Evolutionary conservation across 64 coral and sea anemone species (phyloP).

Genomic region (Stichodactyla mertensii): DNA sequence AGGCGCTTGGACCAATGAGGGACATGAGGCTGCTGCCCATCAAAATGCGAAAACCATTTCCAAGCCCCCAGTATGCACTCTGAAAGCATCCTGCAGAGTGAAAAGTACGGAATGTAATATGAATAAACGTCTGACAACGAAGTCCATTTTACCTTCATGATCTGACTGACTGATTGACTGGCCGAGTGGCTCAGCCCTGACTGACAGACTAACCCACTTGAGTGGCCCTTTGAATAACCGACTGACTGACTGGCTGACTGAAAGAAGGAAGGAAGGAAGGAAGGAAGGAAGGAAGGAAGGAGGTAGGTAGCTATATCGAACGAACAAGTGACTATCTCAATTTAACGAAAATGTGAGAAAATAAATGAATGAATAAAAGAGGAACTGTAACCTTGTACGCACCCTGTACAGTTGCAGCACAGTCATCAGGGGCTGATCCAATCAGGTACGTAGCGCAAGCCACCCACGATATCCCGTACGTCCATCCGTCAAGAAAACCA

Average conservation of each 20-base stretch:
- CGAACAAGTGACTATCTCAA: no score
- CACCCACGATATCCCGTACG: conserved; percentile 66
- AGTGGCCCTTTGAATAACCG: no score
- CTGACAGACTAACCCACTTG: no score
- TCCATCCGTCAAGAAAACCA: conserved; percentile 70
- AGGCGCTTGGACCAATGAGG: conserved; percentile 28
- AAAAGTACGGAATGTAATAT: neutral
- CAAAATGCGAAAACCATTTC: conserved; percentile 30
- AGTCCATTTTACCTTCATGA: neutral
- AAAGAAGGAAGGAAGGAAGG: neutral
- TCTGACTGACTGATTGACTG: neutral
- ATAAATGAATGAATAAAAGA: neutral
- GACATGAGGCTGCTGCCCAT: conserved; percentile 29
- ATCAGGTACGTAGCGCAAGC: conserved; percentile 63
- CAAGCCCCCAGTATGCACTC: conserved; percentile 57
- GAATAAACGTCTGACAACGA: neutral
- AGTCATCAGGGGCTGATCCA: conserved; percentile 57
- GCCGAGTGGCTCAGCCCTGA: no score
- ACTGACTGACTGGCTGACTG: no score
- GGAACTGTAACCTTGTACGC: neutral
- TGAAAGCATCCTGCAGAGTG: conserved; percentile 40
- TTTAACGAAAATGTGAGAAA: neutral
- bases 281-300: no score
- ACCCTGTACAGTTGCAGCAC: conserved; percentile 74
- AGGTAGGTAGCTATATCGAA: no score